Base-by-base conservation (phyloP, 1,140 invertebrate genomes). In the Sycophaga agraensis region DNA sequence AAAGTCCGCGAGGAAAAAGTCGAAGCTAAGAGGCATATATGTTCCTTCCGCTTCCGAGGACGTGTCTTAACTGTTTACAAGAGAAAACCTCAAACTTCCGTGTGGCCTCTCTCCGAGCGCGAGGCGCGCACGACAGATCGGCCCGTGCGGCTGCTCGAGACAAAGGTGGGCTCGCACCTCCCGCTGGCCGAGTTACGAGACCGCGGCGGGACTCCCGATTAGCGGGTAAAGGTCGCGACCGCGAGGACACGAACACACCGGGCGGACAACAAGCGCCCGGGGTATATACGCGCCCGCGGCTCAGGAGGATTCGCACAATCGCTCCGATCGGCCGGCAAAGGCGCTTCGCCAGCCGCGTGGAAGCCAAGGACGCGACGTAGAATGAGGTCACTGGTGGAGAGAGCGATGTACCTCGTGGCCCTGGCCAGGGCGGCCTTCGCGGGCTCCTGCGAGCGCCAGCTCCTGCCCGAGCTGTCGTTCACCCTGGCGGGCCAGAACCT, bases 401-500 rank as follows among this genome's bases (percentile, higher is more conserved):
- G 51, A 51, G 19, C 35, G 28, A 21, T 73, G 17, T 63, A 65
- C 12, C 11, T 67, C 12, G 21, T 43, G 9, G 24, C 65, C 2
- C 8, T 67, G n/a, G 40, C 34, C 2, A 34, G 9, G 0, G 12
- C 12, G 0, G 5, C 55, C 5, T 51, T 35, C 2, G 2, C 39
- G 4, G 26, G 8, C 1, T 0, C 31, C 0, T 48, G 45, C 24
- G 57, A 63, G 0, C 51, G 35, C 3, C 28, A 54, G 4, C 17
- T 63, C 4, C 4, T 70, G 0, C 49, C 59, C 3, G 63, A 68
- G 0, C 53, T 79, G 0, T 73, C 76, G 14, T 74, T 73, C 48
- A 66, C 66, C 9, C 26, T 84, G 45, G 77, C 79, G 9, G 85
- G 85, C 9, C 75, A 71, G 34, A 83, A 81, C 51, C 46, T 87